These are phyloP conservation scores for Gryllus longicercus DNA, from an alignment of 2,888 invertebrate species.

Conservation along the genomic window DNA sequence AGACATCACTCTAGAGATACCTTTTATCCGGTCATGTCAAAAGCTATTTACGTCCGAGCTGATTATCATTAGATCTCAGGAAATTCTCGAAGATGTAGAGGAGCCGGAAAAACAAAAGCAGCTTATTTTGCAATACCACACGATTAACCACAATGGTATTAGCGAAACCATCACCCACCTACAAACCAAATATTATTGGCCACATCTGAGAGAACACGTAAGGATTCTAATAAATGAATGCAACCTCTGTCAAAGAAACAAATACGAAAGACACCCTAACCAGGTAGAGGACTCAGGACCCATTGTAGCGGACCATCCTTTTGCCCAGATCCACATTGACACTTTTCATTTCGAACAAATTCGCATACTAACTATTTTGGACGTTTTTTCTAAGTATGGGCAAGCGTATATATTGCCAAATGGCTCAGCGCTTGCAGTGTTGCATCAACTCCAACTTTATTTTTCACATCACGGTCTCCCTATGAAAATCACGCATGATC, in stretches of 20 bases:
- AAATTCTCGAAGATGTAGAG: too few species aligned
- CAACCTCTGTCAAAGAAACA: too few species aligned
- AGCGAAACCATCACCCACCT: too few species aligned
- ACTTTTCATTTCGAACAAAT: background rate
- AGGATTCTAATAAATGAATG: too few species aligned
- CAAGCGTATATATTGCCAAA: background rate
- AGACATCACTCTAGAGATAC: too few species aligned
- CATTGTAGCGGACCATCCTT: background rate
- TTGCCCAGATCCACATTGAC: background rate
- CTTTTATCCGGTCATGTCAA: too few species aligned
- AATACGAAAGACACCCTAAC: background rate
- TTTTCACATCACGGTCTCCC: background rate
- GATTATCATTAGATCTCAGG: too few species aligned
- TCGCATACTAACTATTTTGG: background rate
- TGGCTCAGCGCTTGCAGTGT: background rate
- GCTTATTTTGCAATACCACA: background rate
- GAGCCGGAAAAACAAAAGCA: background rate
- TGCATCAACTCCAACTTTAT: background rate
- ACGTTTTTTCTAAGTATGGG: background rate
- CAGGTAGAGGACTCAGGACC: background rate
- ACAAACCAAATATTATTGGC: too few species aligned
- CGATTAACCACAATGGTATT: background rate
- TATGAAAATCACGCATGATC: background rate
- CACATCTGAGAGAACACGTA: too few species aligned
- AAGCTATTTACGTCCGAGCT: too few species aligned